Base-by-base conservation (phyloP, 2,113 vertebrate genomes). In the Larimichthys crocea region DNA sequence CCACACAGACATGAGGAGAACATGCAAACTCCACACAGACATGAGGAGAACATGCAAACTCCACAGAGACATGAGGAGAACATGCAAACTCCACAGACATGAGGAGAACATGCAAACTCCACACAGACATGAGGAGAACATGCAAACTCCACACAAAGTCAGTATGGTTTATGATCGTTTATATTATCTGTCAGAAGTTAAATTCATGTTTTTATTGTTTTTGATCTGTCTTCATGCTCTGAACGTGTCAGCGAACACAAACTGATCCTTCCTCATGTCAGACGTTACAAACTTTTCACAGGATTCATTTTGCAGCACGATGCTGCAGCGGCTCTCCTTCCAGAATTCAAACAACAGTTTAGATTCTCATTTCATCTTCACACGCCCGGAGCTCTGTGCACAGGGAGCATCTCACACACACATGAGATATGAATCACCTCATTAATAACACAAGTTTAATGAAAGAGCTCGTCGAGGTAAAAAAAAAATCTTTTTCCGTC, bases 331-430 rank as follows among this genome's bases (percentile, higher is more conserved):
- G 66, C 66, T 65, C 67, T 63, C 46, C 4, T 49, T 77, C 48
- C 46, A 73, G n/a, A 40, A 73, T 55, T 73, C 56, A 79, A 79
- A 68, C 40, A 62, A 29, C n/a, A 60, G 53, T 83, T 67, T 35
- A 35, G 31, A 31, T 64, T 76, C 62, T 62, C 20, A 48, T 69
- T 76, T 76, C 24, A 57, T 17, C 66, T 64, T 44, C 20, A 14
- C 35, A 29, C 31, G 10, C 24, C 5, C 2, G 35, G n/a, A 24
- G 12, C 48, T 16, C 8, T 11, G n/a, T 22, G 10, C 26, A 10
- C 16, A n/a, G 42, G 53, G 11, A 73, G 40, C 1, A 16, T 62
- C 57, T 50, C 19, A 60, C 62, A 74, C 49, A 29, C 6, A 1
- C 35, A 40, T 3, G 2, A 68, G 46, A 76, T 22, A 56, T 5